Percentiles rank a stretch among this genome's conserved stretches.
These are phyloP conservation scores for Tonatia bakeri DNA, from an alignment of 2,113 vertebrate genomes.

Conservation along the genomic window DNA sequence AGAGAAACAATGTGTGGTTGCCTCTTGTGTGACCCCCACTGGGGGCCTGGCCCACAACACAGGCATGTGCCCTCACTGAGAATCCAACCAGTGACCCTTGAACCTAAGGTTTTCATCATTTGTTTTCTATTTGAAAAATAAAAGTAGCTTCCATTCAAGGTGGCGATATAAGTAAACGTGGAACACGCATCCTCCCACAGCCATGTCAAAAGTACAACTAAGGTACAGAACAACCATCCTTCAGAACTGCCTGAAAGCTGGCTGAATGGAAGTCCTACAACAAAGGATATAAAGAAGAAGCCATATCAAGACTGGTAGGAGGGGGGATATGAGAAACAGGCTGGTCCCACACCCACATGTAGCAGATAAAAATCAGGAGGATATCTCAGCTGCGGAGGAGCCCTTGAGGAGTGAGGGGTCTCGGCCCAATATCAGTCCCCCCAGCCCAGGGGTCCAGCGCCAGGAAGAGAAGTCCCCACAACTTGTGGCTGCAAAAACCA, in stretches of 20 bases:
- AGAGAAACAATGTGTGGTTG: too few relatives aligned
- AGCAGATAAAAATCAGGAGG: neutral
- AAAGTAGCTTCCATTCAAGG: neutral
- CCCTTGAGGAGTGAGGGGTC: neutral
- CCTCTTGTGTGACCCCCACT: too few relatives aligned
- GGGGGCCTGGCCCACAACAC: too few relatives aligned
- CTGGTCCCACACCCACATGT: neutral
- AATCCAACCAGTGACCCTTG: neutral
- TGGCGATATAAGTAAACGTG: neutral
- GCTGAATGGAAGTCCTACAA: neutral
- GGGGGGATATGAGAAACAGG: neutral
- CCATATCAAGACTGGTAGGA: neutral
- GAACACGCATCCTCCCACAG: neutral
- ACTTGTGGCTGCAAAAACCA: neutral
- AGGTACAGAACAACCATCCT: neutral
- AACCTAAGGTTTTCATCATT: neutral
- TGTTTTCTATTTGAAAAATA: neutral
- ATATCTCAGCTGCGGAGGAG: neutral
- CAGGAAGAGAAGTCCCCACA: neutral
- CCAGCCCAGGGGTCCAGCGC: neutral
- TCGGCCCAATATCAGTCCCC: neutral
- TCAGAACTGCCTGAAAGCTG: neutral
- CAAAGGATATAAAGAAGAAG: neutral
- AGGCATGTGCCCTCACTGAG: too few relatives aligned
- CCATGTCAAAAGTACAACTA: neutral